phyloP scores from a whole-genome alignment of 2,797 vertebrate genomes.

The Protonibea diacanthus region DNA sequence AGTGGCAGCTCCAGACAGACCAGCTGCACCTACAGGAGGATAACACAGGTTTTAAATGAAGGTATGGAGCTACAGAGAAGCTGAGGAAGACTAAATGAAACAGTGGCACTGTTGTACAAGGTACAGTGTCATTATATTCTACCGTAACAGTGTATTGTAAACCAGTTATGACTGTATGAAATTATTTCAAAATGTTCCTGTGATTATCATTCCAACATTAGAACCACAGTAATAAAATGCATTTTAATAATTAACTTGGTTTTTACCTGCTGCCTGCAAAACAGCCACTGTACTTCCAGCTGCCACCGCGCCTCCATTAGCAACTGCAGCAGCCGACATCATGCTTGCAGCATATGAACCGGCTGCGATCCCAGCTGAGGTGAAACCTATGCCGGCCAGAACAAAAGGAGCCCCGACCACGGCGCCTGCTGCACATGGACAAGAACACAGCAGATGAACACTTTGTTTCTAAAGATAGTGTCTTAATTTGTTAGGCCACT shows the following conservation, averaged over 20 bases:
- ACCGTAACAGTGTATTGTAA: too few species aligned
- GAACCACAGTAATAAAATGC: too few species aligned
- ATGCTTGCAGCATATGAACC: slow-evolving; percentile 58
- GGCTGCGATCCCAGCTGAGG: slow-evolving; percentile 62
- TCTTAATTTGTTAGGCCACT: neutral
- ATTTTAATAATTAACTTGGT: neutral
- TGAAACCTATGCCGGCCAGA: slow-evolving; percentile 59
- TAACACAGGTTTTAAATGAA: too few species aligned
- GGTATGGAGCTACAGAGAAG: too few species aligned
- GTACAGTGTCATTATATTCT: too few species aligned
- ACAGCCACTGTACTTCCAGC: slow-evolving; percentile 61
- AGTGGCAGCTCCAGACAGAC: slow-evolving; percentile 10
- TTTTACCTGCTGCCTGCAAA: slow-evolving; percentile 64
- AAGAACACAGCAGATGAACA: neutral
- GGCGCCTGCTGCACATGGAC: neutral
- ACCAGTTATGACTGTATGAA: too few species aligned
- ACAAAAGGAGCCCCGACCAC: slow-evolving; percentile 43
- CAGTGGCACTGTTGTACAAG: too few species aligned
- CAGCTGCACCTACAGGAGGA: too few species aligned
- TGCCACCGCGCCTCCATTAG: slow-evolving; percentile 69
- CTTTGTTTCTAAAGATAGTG: neutral
- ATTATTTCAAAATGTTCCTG: too few species aligned
- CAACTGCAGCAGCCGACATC: slow-evolving; percentile 69
- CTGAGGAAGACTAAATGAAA: too few species aligned
- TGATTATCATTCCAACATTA: too few species aligned